phyloP scores from a whole-genome alignment of 2,888 invertebrate species.

The Hymenopus coronatus region DNA sequence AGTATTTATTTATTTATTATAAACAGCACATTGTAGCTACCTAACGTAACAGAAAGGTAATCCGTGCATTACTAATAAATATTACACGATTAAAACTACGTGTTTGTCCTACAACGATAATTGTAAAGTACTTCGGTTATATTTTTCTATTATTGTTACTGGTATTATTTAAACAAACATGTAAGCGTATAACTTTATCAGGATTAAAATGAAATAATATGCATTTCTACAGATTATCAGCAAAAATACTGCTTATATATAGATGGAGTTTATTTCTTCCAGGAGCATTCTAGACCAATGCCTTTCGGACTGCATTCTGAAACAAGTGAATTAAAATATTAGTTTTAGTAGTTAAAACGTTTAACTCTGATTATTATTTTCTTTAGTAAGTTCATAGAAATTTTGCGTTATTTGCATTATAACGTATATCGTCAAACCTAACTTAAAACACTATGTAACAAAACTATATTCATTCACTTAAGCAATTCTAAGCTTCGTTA shows the following conservation, averaged over 20 bases:
- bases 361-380: not conserved
- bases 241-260: not conserved
- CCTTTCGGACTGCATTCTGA: not conserved
- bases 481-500: no score
- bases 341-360: not conserved
- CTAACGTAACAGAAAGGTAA: no score
- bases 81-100: no score
- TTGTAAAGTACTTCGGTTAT: not conserved
- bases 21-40: no score
- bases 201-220: not conserved
- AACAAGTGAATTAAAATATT: not conserved
- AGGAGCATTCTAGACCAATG: not conserved
- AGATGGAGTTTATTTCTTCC: not conserved
- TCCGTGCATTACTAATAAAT: no score
- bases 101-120: not conserved
- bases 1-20: no score
- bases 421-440: no score
- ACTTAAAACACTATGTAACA: no score
- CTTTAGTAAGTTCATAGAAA: no score
- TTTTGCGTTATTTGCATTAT: no score
- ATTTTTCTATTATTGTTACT: not conserved
- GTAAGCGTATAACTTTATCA: no score
- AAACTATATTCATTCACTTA: no score
- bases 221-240: not conserved
- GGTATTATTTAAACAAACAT: not conserved